These are phyloP conservation scores for Matsumyia berberina DNA, from an alignment of 2,888 invertebrate species.

Conservation along the genomic window DNA sequence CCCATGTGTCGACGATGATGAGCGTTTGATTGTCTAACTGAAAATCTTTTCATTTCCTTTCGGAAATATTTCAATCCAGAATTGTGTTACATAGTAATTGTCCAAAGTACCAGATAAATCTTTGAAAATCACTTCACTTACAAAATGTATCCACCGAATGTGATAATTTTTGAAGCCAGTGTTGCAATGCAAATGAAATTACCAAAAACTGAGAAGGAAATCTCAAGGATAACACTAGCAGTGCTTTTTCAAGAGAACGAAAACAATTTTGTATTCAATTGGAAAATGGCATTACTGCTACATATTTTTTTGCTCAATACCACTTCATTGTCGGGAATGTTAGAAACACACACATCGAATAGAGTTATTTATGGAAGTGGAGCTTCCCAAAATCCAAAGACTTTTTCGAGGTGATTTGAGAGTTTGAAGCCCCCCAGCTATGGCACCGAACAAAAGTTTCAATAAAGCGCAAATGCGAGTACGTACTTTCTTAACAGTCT, in stretches of 20 bases:
- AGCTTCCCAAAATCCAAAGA: constrained; percentile 8
- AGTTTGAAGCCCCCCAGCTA: constrained; percentile 20
- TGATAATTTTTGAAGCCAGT: constrained; percentile 9
- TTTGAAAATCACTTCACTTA: constrained; percentile 30
- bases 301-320: constrained; percentile 19
- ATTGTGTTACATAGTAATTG: constrained; percentile 7
- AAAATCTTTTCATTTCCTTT: background rate
- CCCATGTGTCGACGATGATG: too few species aligned
- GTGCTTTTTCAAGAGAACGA: constrained; percentile 21
- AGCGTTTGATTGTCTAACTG: background rate
- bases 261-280: constrained; percentile 38
- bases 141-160: constrained; percentile 5
- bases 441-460: constrained; percentile 47
- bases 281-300: constrained; percentile 33
- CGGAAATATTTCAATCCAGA: background rate
- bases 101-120: constrained; percentile 29
- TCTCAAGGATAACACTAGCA: constrained; percentile 27
- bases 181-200: constrained; percentile 52
- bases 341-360: too few species aligned
- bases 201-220: constrained; percentile 37
- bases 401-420: constrained; percentile 11
- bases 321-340: too few species aligned
- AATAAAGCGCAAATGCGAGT: constrained; percentile 49
- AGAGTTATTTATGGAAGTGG: constrained; percentile 49
- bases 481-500: constrained; percentile 33